Conservation (phyloP, 2,888 invertebrate species). For the Ectemnius continuus region DNA sequence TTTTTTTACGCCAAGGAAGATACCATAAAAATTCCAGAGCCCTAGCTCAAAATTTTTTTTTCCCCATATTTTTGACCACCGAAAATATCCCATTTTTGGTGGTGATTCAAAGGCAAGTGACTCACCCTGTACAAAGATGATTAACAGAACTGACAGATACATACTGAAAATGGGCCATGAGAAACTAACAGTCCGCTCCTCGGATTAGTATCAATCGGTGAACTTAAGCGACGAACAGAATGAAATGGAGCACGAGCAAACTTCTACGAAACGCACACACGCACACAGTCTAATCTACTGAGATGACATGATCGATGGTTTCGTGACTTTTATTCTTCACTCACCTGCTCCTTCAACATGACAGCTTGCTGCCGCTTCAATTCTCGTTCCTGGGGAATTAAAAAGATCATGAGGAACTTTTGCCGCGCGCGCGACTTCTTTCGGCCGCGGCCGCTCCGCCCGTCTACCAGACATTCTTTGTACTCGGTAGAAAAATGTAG, state of each 20-base stretch:
- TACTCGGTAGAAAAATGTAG: too few species aligned
- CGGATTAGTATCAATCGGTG: constrained; percentile 28
- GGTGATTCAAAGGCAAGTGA: too few species aligned
- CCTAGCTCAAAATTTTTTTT: too few species aligned
- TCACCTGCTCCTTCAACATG: constrained; percentile 94
- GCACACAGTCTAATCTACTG: constrained; percentile 53
- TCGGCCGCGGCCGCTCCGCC: neutral
- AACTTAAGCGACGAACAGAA: constrained; percentile 36
- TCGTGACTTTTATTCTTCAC: constrained; percentile 55
- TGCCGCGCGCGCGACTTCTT: too few species aligned
- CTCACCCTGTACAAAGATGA: too few species aligned
- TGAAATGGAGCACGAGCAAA: constrained; percentile 48
- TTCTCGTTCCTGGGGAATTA: constrained; percentile 90
- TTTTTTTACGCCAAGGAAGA: too few species aligned
- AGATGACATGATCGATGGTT: constrained; percentile 38
- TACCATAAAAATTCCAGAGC: too few species aligned
- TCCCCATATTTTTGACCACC: too few species aligned
- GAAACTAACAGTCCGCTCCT: neutral
- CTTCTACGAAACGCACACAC: constrained; percentile 55
- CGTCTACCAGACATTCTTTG: too few species aligned
- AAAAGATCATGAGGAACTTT: constrained; percentile 33
- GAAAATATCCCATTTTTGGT: too few species aligned
- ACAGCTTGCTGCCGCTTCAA: constrained; percentile 93
- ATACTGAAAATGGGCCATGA: constrained; percentile 14
- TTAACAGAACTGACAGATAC: constrained; percentile 15